These are phyloP conservation scores for Drosophila pruinosa DNA, from an alignment of 1,140 invertebrate genomes.

Conservation along the genomic window DNA sequence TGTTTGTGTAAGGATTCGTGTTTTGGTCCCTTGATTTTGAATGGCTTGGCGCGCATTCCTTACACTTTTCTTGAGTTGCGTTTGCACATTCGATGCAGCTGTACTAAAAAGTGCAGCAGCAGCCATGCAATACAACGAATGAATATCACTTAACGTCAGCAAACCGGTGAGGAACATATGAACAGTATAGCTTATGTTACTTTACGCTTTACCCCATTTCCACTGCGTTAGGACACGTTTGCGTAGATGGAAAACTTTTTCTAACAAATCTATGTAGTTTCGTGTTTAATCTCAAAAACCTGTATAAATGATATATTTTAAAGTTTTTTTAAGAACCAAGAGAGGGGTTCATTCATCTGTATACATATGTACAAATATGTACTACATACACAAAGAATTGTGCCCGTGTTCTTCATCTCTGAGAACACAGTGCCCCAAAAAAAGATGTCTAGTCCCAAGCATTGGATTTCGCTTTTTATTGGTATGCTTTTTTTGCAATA, in stretches of 20 bases:
- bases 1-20: conserved; percentile 24
- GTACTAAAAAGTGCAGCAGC: conserved; percentile 64
- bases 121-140: conserved; percentile 63
- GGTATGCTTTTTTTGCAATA: neutral
- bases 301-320: no score
- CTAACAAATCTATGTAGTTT: no score
- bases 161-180: conserved; percentile 2
- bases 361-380: no score
- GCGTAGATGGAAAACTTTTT: no score
- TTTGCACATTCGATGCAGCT: conserved; percentile 25
- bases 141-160: conserved; percentile 63
- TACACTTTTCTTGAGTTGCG: conserved; percentile 44
- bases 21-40: conserved; percentile 19
- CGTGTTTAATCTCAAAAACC: no score
- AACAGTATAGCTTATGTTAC: conserved; percentile 8
- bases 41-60: conserved; percentile 58
- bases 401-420: neutral
- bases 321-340: no score
- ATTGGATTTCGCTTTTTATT: neutral
- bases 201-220: no score
- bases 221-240: no score
- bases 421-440: neutral
- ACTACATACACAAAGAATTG: no score
- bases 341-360: no score
- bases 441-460: neutral